Conservation (phyloP, 2,113 vertebrate species). For the Sturnira hondurensis region DNA sequence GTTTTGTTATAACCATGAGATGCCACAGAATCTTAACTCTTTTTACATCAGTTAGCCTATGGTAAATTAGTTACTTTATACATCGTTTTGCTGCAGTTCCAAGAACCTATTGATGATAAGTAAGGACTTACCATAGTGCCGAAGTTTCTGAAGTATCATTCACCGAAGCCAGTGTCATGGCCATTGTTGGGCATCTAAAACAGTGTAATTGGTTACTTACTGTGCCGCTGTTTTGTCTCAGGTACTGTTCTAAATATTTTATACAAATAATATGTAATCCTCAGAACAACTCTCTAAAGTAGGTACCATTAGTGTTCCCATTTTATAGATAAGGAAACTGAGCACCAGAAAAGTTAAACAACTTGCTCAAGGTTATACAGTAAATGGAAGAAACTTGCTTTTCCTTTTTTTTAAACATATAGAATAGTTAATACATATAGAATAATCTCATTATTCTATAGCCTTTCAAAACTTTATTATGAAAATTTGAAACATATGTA, state of each 20-base stretch:
- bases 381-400: neutral
- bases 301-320: neutral
- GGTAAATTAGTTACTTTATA: neutral
- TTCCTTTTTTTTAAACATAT: neutral
- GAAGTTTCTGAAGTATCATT: conserved; percentile 14
- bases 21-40: neutral
- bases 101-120: neutral
- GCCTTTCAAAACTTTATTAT: neutral
- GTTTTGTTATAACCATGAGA: neutral
- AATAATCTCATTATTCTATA: neutral
- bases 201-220: neutral
- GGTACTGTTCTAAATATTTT: neutral
- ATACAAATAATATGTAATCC: neutral
- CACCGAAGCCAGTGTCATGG: neutral
- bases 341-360: neutral
- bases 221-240: neutral
- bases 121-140: neutral
- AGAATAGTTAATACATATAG: neutral
- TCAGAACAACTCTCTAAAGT: conserved; percentile 3
- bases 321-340: conserved; percentile 15
- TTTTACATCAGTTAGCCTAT: neutral
- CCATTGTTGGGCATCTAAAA: neutral
- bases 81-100: neutral
- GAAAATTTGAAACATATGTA: neutral
- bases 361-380: neutral